Conservation (phyloP, 2,113 vertebrate species). For the Madoqua kirkii region DNA sequence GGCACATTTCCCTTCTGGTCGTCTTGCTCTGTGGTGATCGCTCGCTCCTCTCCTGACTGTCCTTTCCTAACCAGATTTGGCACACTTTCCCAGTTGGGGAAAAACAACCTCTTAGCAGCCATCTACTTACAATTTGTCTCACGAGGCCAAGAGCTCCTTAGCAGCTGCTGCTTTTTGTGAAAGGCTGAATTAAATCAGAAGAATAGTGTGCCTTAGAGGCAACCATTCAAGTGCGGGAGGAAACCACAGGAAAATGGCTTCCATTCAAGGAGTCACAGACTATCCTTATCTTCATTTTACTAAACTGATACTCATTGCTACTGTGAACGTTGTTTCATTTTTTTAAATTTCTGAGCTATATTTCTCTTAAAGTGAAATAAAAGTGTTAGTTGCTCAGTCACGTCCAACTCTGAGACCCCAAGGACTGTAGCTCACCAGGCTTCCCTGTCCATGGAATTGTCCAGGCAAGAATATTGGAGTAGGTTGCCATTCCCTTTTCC, state of each 20-base stretch:
- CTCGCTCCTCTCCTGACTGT: neutral
- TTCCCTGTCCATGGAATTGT: neutral
- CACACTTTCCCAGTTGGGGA: neutral
- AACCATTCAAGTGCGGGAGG: neutral
- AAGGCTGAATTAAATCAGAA: neutral
- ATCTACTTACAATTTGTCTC: slow-evolving; percentile 33
- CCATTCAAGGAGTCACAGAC: neutral
- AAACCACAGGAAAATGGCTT: neutral
- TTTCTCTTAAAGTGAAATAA: neutral
- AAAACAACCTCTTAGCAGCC: neutral
- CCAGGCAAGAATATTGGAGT: neutral
- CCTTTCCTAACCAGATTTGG: neutral
- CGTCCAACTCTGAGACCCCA: neutral
- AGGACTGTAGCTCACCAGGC: neutral
- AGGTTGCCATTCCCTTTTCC: neutral
- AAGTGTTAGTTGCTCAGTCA: neutral
- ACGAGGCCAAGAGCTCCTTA: neutral
- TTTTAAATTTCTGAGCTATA: neutral
- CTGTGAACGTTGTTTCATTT: neutral
- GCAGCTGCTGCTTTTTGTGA: neutral
- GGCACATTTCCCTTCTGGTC: neutral
- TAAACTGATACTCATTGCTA: neutral
- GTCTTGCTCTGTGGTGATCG: neutral
- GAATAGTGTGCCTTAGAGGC: neutral
- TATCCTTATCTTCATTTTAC: neutral